Percentiles rank a stretch among this genome's conserved stretches.
Conservation (phyloP, 2,797 vertebrate genomes). For the Hapalemur alaotrensis region DNA sequence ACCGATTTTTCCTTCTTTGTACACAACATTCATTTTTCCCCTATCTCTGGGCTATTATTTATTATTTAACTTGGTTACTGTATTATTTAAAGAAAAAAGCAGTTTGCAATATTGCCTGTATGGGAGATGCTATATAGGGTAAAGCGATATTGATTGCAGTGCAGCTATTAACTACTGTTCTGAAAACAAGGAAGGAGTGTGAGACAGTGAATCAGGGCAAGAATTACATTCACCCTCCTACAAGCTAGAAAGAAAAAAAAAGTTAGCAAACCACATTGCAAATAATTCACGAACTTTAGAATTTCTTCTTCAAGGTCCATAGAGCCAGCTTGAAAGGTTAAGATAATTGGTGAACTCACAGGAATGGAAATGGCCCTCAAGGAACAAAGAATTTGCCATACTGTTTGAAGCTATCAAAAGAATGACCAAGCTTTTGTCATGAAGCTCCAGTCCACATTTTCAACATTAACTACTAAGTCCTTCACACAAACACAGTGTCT, state of each 20-base stretch:
- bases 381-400: neutral
- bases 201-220: constrained; percentile 10
- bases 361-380: neutral
- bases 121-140: constrained; percentile 14
- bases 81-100: constrained; percentile 74
- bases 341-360: neutral
- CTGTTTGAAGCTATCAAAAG: neutral
- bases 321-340: neutral
- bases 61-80: constrained; percentile 75
- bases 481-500: neutral
- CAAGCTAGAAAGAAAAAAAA: neutral
- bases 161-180: constrained; percentile 61
- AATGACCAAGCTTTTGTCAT: neutral
- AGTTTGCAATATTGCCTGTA: constrained; percentile 53
- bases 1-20: constrained; percentile 55
- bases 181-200: constrained; percentile 43
- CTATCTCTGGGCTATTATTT: constrained; percentile 64
- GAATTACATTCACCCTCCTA: neutral
- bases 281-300: constrained; percentile 17
- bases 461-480: neutral
- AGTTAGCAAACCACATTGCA: neutral
- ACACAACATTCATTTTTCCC: constrained; percentile 34
- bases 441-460: neutral
- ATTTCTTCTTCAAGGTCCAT: neutral
- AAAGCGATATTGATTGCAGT: constrained; percentile 54